Evolutionary conservation across 2,797 vertebrate species (phyloP), one percentile per base, ranked within the genome.

Genomic region (Uromys caudimaculatus): DNA sequence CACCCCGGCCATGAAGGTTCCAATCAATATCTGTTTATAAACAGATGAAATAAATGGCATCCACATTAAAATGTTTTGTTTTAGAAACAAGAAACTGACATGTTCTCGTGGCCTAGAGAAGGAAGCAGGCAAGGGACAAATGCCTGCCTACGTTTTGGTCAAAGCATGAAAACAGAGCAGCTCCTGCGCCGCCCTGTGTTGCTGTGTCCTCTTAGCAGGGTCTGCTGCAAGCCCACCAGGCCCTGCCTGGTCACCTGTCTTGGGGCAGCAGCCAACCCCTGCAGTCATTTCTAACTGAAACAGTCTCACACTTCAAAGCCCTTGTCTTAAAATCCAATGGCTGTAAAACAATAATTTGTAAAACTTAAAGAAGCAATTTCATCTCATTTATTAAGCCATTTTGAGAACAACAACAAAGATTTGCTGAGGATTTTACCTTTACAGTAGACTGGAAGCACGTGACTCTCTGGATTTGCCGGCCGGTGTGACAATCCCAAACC

Each of bases 391-490:
- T 52, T 93, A 75, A 93, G 83, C 3, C 64, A 11, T 38, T 81
- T 95, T 88, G 84, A 64, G 21, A 91, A 6, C 87, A 47, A 88
- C 29, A 95, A 94, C 95, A 60, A 96, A 38, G 0, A 87, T 11
- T 50, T 58, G 96, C 97, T 90, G 60, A 94, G 86, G 32, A 87
- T 67, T 87, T 92, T 98, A 99, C 99, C 99, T 99, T 99, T 12
- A 99, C 99, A 91, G 99, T 99, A 5, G 99, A 99, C 98, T 99
- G 99, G 75, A 99, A 99, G 92, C 99, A 99, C 1, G 99, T 99
- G 54, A 99, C 98, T 90, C 98, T 99, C 97, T 99, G 99, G 96
- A 99, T 97, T 89, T 99, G 98, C 97, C 98, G 98, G 32, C 99
- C 99, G 73, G 98, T 99, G 84, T 98, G 98, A 91, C 99, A 99